These are phyloP conservation scores for Rafetus swinhoei DNA, from an alignment of 2,113 vertebrate species.

Conservation along the genomic window DNA sequence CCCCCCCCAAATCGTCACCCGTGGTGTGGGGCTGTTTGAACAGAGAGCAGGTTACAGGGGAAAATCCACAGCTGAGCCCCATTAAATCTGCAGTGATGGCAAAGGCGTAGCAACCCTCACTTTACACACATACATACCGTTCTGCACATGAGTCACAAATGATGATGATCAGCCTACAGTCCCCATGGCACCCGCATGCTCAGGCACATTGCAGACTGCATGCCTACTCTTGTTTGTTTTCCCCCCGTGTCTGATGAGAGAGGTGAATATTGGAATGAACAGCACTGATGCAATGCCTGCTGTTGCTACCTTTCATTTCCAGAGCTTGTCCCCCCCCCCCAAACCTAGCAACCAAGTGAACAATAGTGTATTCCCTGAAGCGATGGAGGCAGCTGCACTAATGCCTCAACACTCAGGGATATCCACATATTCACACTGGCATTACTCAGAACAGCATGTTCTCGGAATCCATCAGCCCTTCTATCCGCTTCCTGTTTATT, in stretches of 20 bases:
- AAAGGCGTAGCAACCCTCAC: not conserved
- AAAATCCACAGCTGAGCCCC: not conserved
- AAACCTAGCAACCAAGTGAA: not conserved
- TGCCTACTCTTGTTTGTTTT: not conserved
- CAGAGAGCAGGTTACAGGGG: not conserved
- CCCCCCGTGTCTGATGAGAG: not conserved
- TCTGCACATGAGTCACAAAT: not conserved
- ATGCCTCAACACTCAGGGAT: rapidly evolving
- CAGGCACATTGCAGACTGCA: not conserved
- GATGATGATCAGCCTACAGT: not conserved
- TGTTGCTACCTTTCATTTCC: not conserved
- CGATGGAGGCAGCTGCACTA: rapidly evolving
- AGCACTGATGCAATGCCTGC: not conserved
- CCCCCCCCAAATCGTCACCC: too few species aligned
- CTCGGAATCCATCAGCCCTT: not conserved
- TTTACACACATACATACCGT: not conserved
- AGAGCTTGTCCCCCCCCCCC: not conserved
- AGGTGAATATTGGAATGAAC: not conserved
- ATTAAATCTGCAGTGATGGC: not conserved
- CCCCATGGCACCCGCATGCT: not conserved
- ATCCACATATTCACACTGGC: not conserved
- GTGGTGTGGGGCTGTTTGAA: not conserved
- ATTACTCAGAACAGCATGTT: rapidly evolving
- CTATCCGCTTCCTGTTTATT: not conserved
- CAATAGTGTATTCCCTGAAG: not conserved